Conservation (phyloP, 2,113 vertebrate species). For the Tetrax tetrax region DNA sequence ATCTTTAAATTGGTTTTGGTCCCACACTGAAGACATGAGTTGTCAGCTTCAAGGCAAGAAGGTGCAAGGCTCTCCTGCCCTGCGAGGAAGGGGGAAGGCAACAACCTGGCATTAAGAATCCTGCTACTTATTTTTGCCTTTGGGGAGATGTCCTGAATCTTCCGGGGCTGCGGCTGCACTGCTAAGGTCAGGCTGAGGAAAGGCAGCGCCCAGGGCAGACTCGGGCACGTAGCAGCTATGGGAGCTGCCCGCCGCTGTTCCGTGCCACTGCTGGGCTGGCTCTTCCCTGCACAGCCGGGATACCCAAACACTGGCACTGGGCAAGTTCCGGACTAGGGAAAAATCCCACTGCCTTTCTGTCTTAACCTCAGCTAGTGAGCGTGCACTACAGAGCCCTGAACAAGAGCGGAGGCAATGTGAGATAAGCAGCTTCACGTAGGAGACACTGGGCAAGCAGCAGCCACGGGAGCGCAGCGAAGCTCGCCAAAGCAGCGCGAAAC, state of each 20-base stretch:
- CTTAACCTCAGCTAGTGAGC: neutral
- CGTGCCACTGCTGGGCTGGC: neutral
- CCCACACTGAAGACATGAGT: neutral
- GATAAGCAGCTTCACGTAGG: neutral
- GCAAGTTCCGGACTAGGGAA: neutral
- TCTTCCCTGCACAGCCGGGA: neutral
- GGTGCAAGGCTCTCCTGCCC: neutral
- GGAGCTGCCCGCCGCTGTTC: neutral
- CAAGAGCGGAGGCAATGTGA: neutral
- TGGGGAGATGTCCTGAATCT: neutral
- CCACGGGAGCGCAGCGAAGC: neutral
- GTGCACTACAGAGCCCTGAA: fast-evolving
- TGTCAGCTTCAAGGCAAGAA: neutral
- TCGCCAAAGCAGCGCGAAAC: neutral
- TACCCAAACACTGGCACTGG: neutral
- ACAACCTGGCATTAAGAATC: too few relatives aligned
- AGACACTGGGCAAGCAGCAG: neutral
- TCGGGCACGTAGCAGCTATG: neutral
- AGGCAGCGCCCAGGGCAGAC: fast-evolving
- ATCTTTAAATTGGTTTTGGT: neutral
- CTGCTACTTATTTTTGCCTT: neutral
- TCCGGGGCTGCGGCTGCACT: neutral
- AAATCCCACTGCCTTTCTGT: neutral
- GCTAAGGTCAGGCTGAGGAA: neutral
- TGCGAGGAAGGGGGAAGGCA: neutral